These are phyloP conservation scores for Cariama cristata DNA, from an alignment of 2,113 vertebrate genomes.

Conservation along the genomic window DNA sequence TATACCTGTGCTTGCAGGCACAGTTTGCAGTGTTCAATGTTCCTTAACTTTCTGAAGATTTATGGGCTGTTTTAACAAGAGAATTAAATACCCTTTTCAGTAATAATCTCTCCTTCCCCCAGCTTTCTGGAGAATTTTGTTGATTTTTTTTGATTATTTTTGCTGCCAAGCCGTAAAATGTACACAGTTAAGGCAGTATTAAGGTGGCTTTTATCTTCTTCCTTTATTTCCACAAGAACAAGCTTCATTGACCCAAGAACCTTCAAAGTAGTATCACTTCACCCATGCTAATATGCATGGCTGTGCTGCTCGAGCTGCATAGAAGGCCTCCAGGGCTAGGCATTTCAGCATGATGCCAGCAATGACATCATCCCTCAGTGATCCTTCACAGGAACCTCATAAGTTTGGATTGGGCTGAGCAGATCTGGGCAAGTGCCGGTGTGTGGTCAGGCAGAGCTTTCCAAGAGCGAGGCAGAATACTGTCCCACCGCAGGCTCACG, in stretches of 20 bases:
- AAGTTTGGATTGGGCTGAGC: neutral
- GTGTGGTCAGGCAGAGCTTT: neutral
- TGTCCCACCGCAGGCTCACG: fast-evolving
- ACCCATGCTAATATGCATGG: neutral
- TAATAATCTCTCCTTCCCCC: neutral
- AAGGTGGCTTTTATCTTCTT: neutral
- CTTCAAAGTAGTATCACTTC: neutral
- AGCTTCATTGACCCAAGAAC: neutral
- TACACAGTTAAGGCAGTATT: neutral
- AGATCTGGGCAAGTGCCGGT: neutral
- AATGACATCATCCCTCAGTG: neutral
- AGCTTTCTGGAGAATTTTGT: neutral
- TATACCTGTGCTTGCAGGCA: neutral
- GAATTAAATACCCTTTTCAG: neutral
- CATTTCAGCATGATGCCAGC: neutral
- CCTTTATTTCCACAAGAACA: neutral
- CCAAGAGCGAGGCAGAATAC: neutral
- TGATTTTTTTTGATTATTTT: neutral
- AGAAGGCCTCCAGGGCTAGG: neutral
- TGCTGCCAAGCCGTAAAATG: neutral
- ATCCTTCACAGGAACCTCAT: neutral
- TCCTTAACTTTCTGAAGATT: neutral
- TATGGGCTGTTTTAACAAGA: neutral
- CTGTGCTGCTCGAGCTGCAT: neutral
- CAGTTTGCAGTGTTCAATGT: neutral